A percentile compares a stretch with the other conserved stretches of the same genome.
Evolutionary conservation across 2,888 invertebrate species (phyloP).

Genomic region (Asteroscopus sphinx): DNA sequence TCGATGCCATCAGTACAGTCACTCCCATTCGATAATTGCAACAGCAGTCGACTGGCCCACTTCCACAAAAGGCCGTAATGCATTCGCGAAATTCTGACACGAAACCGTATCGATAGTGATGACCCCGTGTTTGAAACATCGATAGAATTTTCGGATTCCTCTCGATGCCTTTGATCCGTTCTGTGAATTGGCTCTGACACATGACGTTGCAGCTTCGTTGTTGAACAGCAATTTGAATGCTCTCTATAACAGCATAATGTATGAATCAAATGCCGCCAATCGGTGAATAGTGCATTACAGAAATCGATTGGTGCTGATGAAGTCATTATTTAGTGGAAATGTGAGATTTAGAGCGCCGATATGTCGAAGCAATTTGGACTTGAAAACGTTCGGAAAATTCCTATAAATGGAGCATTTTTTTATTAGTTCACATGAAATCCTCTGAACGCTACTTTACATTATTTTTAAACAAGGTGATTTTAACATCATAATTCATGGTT

Average conservation of each 20-base stretch:
- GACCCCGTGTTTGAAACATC: constrained; percentile 56
- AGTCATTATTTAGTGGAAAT: constrained; percentile 50
- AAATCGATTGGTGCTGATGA: constrained; percentile 49
- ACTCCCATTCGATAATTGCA: constrained; percentile 71
- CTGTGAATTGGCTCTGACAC: constrained; percentile 57
- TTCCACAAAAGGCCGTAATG: constrained; percentile 70
- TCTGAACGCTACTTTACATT: constrained; percentile 27
- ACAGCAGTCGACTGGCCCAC: constrained; percentile 67
- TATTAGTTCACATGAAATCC: constrained; percentile 41
- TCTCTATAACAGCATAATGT: constrained; percentile 40
- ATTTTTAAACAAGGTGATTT: not conserved
- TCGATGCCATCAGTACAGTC: constrained; percentile 54
- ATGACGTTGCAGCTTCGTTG: constrained; percentile 47
- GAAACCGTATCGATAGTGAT: constrained; percentile 62
- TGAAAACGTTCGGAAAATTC: constrained; percentile 48
- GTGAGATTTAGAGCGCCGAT: constrained; percentile 51
- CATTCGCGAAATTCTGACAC: constrained; percentile 70
- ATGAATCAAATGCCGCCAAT: constrained; percentile 25
- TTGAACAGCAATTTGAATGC: constrained; percentile 59
- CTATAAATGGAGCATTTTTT: constrained; percentile 53
- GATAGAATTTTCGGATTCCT: constrained; percentile 56
- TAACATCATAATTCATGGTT: not conserved
- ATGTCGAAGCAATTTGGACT: constrained; percentile 41
- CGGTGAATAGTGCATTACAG: constrained; percentile 32
- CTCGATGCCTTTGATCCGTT: constrained; percentile 52